A percentile compares a stretch with the other conserved stretches of the same genome.
These are phyloP conservation scores for Potamilus streckersoni DNA, from an alignment of 1,140 invertebrate species.

Conservation along the genomic window DNA sequence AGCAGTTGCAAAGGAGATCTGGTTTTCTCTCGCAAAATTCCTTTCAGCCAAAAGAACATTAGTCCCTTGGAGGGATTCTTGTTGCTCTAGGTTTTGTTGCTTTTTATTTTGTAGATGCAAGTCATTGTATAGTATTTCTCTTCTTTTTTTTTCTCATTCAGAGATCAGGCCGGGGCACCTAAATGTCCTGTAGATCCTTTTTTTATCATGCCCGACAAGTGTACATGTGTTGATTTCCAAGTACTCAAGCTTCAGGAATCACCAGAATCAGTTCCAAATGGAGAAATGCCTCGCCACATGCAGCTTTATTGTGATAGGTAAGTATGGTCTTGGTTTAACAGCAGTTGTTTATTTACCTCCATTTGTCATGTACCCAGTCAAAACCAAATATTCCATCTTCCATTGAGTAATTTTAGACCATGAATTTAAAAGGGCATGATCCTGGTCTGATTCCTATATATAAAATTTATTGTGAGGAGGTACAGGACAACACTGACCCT, in stretches of 20 bases:
- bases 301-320: conserved; percentile 93
- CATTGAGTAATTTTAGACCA: not conserved
- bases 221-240: conserved; percentile 94
- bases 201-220: conserved; percentile 97
- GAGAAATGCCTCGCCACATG: conserved; percentile 97
- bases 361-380: not conserved
- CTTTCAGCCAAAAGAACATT: too few species aligned
- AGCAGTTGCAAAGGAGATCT: too few species aligned
- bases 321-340: conserved; percentile 12
- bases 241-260: conserved; percentile 92
- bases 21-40: too few species aligned
- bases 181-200: conserved; percentile 98
- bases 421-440: not conserved
- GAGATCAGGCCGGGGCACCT: conserved; percentile 78
- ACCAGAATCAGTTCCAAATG: conserved; percentile 96
- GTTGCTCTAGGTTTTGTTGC: not conserved
- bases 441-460: too few species aligned
- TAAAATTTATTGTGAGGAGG: too few species aligned
- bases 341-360: not conserved
- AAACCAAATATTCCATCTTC: not conserved
- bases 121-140: conserved; percentile 8
- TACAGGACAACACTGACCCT: too few species aligned
- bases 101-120: conserved; percentile 3
- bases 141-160: conserved; percentile 62
- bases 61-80: not conserved